Evolutionary conservation across 2,113 vertebrate genomes (phyloP), one percentile per base, ranked within the genome.

Genomic region (Corythaixoides concolor): DNA sequence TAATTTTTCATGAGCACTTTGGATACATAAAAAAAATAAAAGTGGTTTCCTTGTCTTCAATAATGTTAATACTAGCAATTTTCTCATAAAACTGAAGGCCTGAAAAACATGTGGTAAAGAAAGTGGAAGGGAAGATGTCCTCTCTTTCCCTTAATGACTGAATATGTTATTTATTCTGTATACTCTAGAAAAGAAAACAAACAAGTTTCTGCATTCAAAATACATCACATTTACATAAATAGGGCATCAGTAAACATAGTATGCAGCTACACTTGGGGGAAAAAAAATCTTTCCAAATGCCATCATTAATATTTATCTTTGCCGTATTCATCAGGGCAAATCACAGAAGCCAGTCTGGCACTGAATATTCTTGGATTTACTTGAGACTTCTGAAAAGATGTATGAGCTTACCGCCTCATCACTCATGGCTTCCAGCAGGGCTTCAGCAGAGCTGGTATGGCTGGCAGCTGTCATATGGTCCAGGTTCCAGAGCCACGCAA

Each of bases 341-440:
- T 59, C 35, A 33, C 59, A 89, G 89, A 59, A 76, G 73, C 80
- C 78, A 80, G 59, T 77, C 28, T 58, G 83, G 83, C 85, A 73
- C 11, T 50, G 72, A 69, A 70, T 72, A 90, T 67, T 80, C 84
- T 55, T n/a, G 55, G 87, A 85, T 90, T 90, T 95, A 95, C 64
- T 94, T 52, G 45, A 94, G 70, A 67, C 49, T 84, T 95, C 88
- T 80, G 79, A 91, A 92, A 90, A 95, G 96, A 90, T 84, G 73
- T 19, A 28, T 52, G 76, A 85, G 89, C 97, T 98, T 94, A 98
- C 98, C 33, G 62, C 94, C 39, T 97, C 82, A 53, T 98, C 98
- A 72, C 66, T 94, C 96, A 97, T 95, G 53, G 98, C 98, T 96
- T 98, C 97, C 91, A 97, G 94, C 91, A 99, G 93, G 66, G 98